Percentiles rank a stretch among this genome's conserved stretches.
phyloP scores from a whole-genome alignment of 1,140 invertebrate genomes.

The Drosophila grimshawi region DNA sequence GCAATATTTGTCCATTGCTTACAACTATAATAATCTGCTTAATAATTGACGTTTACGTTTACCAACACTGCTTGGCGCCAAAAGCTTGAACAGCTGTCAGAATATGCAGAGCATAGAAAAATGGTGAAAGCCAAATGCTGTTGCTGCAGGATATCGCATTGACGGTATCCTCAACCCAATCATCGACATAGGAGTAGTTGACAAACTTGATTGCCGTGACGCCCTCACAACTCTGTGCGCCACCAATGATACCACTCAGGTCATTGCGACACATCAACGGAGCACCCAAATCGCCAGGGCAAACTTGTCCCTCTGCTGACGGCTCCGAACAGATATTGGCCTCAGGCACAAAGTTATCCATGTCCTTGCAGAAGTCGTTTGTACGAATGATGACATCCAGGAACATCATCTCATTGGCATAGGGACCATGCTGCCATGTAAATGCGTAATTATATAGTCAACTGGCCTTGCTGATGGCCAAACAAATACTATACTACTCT shows the following conservation, averaged over 20 bases:
- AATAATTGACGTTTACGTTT: not conserved
- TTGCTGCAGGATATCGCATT: not conserved
- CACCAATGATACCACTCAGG: constrained; percentile 52
- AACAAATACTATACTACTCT: not conserved
- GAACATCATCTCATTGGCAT: constrained; percentile 50
- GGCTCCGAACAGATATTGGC: constrained; percentile 38
- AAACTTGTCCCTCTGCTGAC: not conserved
- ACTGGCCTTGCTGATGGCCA: no score
- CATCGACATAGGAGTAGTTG: constrained; percentile 11
- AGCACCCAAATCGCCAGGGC: constrained; percentile 63
- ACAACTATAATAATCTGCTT: no score
- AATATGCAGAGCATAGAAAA: not conserved
- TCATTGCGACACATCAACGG: constrained; percentile 42
- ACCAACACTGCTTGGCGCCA: not conserved
- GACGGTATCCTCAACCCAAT: constrained; percentile 32
- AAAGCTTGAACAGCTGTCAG: not conserved
- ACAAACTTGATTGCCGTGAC: constrained; percentile 43
- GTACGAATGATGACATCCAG: constrained; percentile 28
- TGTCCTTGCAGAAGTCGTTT: not conserved
- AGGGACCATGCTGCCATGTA: constrained; percentile 52
- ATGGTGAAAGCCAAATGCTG: not conserved
- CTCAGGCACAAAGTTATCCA: not conserved
- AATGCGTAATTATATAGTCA: not conserved
- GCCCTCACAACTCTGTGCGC: constrained; percentile 21
- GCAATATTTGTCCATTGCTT: no score